Percentiles rank a stretch among this genome's conserved stretches.
Conservation (phyloP, 2,888 invertebrate species). For the Cynaeus angustus region DNA sequence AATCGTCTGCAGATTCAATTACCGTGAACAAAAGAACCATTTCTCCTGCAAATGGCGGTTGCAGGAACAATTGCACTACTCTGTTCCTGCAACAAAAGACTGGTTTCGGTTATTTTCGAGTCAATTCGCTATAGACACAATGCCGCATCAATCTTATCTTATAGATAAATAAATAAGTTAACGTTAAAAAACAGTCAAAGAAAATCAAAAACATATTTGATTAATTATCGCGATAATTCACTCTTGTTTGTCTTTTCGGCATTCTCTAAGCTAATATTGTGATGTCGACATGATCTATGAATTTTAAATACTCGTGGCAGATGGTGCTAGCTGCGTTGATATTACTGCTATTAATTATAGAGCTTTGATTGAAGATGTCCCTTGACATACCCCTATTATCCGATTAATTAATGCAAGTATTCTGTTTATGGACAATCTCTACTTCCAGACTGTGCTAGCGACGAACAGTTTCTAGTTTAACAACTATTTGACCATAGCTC, state of each 20-base stretch:
- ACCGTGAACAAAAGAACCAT: conserved; percentile 70
- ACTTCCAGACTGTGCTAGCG: conserved; percentile 29
- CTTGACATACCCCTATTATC: conserved; percentile 65
- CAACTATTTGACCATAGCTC: conserved; percentile 17
- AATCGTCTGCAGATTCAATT: conserved; percentile 70
- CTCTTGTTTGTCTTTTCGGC: conserved; percentile 45
- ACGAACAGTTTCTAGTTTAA: conserved; percentile 21
- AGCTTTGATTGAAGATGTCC: conserved; percentile 66
- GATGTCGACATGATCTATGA: conserved; percentile 49
- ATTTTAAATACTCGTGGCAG: conserved; percentile 58
- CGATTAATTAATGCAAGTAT: conserved; percentile 66
- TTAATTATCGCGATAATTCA: background rate
- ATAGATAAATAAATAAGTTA: background rate
- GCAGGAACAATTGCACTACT: conserved; percentile 67
- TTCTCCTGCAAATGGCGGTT: conserved; percentile 70
- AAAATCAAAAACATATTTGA: background rate
- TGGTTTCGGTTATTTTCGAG: conserved; percentile 59
- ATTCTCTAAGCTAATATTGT: conserved; percentile 42
- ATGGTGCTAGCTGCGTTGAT: conserved; percentile 61
- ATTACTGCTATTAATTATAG: conserved; percentile 65
- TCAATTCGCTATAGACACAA: conserved; percentile 47
- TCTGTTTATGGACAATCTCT: conserved; percentile 56
- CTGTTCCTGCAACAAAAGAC: conserved; percentile 57
- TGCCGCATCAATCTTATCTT: conserved; percentile 19
- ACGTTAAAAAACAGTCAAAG: background rate